Evolutionary conservation across 2,888 invertebrate species (phyloP), one percentile per base, ranked within the genome.

Genomic region (Spodoptera exigua): DNA sequence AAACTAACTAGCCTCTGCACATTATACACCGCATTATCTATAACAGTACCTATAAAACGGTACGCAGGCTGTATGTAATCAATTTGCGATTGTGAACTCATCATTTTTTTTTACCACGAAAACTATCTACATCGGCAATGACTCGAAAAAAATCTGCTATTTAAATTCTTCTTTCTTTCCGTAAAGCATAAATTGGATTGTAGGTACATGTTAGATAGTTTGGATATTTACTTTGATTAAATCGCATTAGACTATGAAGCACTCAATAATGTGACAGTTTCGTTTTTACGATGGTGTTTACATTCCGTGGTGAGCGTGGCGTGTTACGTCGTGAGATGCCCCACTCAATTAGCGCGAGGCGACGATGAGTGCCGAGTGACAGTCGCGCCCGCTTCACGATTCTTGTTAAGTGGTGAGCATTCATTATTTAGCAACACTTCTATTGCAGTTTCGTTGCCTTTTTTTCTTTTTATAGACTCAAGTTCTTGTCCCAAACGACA

Each of bases 301-400:
- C 80, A 78, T 81, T 78, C 75, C 68, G 74, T 75, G 55, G 65
- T 71, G 48, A 67, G 64, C 66, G 63, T 67, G 73, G 77, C 71
- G 71, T 63, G 70, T 54, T 64, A 67, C 73, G 70, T 71, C 64
- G 74, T 60, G 74, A 76, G 81, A 76, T 79, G 77, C 77, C 73
- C 79, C 80, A 81, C 82, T 85, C 85, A 85, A 85, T 85, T 84
- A 85, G 79, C 74, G 75, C 70, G 75, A 76, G 75, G 78, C 80
- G 79, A 83, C 83, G 80, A 84, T 81, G 83, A 85, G 81, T 82
- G 79, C 75, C 76, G 81, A 78, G 75, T 82, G 84, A 82, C 83
- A 78, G 78, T 74, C 65, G 76, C 75, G 74, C 71, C 76, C 74
- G 78, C 74, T 79, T 70, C 71, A 65, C 78, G 73, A 74, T 78